Evolutionary conservation across 2,888 invertebrate genomes (phyloP), one percentile per base, ranked within the genome.

Genomic region (Thera britannica): DNA sequence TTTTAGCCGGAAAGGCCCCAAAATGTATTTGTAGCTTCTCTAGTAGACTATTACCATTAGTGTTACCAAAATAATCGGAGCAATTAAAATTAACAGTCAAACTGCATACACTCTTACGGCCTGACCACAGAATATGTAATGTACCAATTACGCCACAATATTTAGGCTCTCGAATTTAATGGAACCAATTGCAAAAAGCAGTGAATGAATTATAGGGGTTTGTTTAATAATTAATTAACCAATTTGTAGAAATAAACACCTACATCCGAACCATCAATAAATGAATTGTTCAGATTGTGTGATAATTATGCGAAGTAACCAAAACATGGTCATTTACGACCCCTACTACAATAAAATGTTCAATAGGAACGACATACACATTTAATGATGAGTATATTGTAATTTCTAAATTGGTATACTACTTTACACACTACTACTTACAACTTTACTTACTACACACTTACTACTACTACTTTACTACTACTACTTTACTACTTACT

Each of bases 11-110:
- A 38, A 38, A 38, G 38, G 38, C 4, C 38, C 6, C 38, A 38
- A 38, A 38, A 38, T 5, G 23, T 23, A 23, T 23, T 23, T 41
- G 36, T 8, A 34, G 3, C 63, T 23, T 11, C 58, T 23, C 69
- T 63, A 44, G 41, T 56, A 68, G 55, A 69, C 58, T 38, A 60
- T 52, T 54, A 70, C 70, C 59, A 63, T 69, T 69, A 63, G 62
- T 57, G 59, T 63, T 54, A 66, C 64, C 65, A 46, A 71, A 72
- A 72, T 74, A 72, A 72, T 72, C 65, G 63, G 35, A 62, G 58
- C 64, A 58, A 75, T 75, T 75, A 73, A 73, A 76, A 70, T 74
- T 67, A 72, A 75, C 70, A 67, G 59, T 62, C 60, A 65, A 71
- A 70, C 66, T 71, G 68, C 70, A 69, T 68, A 69, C 68, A 61